These are phyloP conservation scores for Telenomus remus DNA, from an alignment of 1,140 invertebrate genomes.

Conservation along the genomic window DNA sequence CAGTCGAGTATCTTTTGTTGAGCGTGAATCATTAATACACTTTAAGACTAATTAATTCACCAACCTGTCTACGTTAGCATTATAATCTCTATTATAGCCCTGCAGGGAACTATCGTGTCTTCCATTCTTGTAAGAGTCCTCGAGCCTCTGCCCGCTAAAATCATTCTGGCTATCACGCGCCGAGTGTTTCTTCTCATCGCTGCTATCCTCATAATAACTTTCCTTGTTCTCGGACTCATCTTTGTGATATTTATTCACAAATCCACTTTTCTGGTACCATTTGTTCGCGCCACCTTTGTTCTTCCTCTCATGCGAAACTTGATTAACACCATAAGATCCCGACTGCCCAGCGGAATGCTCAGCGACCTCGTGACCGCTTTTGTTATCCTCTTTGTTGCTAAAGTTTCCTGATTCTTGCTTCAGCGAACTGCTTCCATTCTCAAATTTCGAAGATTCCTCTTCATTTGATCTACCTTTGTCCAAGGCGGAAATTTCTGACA, in stretches of 20 bases:
- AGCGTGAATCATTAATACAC: too few species aligned
- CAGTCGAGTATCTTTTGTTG: too few species aligned
- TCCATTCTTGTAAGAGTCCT: slow-evolving; percentile 73
- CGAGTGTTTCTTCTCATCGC: slow-evolving; percentile 77
- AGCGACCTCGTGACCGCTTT: slow-evolving; percentile 54
- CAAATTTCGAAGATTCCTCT: slow-evolving; percentile 25
- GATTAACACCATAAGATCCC: slow-evolving; percentile 43
- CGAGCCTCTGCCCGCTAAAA: slow-evolving; percentile 72
- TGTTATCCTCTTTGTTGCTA: slow-evolving; percentile 34
- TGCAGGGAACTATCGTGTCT: slow-evolving; percentile 72
- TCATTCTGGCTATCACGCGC: slow-evolving; percentile 75
- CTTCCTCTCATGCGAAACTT: slow-evolving; percentile 44
- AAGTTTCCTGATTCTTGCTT: slow-evolving; percentile 51
- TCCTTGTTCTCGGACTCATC: slow-evolving; percentile 81
- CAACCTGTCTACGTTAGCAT: slow-evolving; percentile 29
- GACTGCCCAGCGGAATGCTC: slow-evolving; percentile 43
- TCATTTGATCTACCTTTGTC: slow-evolving; percentile 41
- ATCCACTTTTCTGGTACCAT: slow-evolving; percentile 80
- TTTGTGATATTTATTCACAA: slow-evolving; percentile 80
- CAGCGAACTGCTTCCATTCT: slow-evolving; percentile 30
- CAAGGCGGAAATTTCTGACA: slow-evolving; percentile 17
- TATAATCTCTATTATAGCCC: slow-evolving; percentile 64
- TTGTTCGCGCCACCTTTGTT: slow-evolving; percentile 74
- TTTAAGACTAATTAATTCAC: slow-evolving; percentile 7
- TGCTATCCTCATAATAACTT: slow-evolving; percentile 79